Percentiles rank a stretch among this genome's conserved stretches.
These are phyloP conservation scores for Rhincodon typus DNA, from an alignment of 2,797 vertebrate species.

Conservation along the genomic window DNA sequence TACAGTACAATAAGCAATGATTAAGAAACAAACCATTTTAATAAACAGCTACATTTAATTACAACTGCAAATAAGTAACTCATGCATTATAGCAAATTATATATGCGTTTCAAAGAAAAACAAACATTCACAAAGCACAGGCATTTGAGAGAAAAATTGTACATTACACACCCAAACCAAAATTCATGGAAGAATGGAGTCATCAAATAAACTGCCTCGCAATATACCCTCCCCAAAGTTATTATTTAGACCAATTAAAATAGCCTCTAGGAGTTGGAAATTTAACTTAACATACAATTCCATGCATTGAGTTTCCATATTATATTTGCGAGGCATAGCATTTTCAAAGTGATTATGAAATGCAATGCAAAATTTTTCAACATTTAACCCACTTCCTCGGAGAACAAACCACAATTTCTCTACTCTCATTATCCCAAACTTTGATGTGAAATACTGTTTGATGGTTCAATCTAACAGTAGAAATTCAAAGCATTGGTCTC, in stretches of 20 bases:
- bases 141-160: background rate
- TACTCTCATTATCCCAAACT: background rate
- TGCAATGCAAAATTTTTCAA: background rate
- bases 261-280: background rate
- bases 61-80: background rate
- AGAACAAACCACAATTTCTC: background rate
- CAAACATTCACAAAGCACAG: background rate
- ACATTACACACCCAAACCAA: constrained; percentile 8
- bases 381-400: background rate
- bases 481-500: background rate
- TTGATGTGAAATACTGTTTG: background rate
- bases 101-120: background rate
- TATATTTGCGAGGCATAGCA: background rate
- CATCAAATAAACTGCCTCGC: background rate
- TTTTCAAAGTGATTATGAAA: background rate
- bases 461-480: background rate
- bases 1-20: constrained; percentile 3
- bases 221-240: background rate
- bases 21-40: constrained; percentile 28
- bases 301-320: background rate
- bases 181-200: background rate
- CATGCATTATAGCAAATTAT: constrained; percentile 26
- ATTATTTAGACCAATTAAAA: background rate
- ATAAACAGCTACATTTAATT: constrained; percentile 21
- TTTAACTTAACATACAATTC: background rate